Evolutionary conservation across 1,140 invertebrate species (phyloP), one percentile per base, ranked within the genome.

Genomic region (Lepidostoma basale): DNA sequence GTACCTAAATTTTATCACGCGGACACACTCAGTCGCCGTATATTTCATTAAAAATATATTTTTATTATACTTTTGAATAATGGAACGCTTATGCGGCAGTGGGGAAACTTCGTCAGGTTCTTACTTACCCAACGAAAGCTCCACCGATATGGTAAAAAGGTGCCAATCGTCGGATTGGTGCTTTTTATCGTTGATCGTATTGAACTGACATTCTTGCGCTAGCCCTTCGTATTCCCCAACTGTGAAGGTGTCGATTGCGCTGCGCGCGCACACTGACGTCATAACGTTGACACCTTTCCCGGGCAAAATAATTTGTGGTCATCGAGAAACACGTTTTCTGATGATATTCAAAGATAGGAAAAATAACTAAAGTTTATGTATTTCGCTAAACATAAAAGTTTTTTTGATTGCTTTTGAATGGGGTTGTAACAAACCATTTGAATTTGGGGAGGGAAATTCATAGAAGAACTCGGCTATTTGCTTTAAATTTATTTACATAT

Each of bases 201-300:
- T n/a, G n/a, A n/a, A n/a, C n/a, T n/a, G n/a, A n/a, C n/a, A n/a
- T n/a, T n/a, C n/a, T n/a, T n/a, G n/a, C n/a, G n/a, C n/a, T n/a
- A n/a, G n/a, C n/a, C n/a, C n/a, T n/a, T n/a, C n/a, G n/a, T n/a
- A n/a, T n/a, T n/a, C n/a, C n/a, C n/a, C n/a, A 23, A 10, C 4
- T 14, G 12, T 14, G 26, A 14, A 5, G 25, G 10, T 14, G 49
- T 28, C 40, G 26, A 26, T 39, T 26, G 9, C 26, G 36, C 18
- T 62, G 59, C 59, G 59, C 59, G 59, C 59, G 59, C 59, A 62
- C 6, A 9, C 39, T 62, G 59, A 62, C 59, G 59, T 62, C 59
- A 62, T 62, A 23, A 25, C 59, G 59, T 62, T 62, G 59, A 62
- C 59, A 62, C 40, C 40, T 42, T 62, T 44, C 59, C 59, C 59